These are phyloP conservation scores for Euzophera pinguis DNA, from an alignment of 2,888 invertebrate species.

Conservation along the genomic window DNA sequence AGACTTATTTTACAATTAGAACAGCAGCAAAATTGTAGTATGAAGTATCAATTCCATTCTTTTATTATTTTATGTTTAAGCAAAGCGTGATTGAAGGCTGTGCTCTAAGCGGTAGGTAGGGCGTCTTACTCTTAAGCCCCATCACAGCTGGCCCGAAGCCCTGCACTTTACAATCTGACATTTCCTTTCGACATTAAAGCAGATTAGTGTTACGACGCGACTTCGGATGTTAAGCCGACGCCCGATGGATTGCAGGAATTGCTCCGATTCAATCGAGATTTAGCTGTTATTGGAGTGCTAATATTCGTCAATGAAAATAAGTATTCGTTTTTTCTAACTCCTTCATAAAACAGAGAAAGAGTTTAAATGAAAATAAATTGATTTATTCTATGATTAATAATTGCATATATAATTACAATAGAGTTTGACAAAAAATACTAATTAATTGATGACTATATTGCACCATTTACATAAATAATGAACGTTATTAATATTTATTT, in stretches of 20 bases:
- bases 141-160: constrained; percentile 57
- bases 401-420: no score
- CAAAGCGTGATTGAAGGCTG: constrained; percentile 42
- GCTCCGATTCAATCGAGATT: constrained; percentile 69
- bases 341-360: no score
- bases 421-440: no score
- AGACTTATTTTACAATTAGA: no score
- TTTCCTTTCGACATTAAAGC: constrained; percentile 79
- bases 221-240: constrained; percentile 76
- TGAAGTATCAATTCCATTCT: constrained; percentile 22
- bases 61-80: constrained; percentile 19
- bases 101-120: constrained; percentile 58
- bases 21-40: no score
- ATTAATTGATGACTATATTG: no score
- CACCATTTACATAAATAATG: no score
- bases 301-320: background rate
- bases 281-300: constrained; percentile 51
- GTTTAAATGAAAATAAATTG: no score
- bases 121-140: constrained; percentile 61
- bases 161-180: constrained; percentile 77
- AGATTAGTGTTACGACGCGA: constrained; percentile 75
- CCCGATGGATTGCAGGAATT: constrained; percentile 69
- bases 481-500: no score
- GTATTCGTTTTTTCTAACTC: background rate
- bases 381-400: no score